Evolutionary conservation across 1,140 invertebrate species (phyloP), one percentile per base, ranked within the genome.

Genomic region (Trichonephila clavipes): DNA sequence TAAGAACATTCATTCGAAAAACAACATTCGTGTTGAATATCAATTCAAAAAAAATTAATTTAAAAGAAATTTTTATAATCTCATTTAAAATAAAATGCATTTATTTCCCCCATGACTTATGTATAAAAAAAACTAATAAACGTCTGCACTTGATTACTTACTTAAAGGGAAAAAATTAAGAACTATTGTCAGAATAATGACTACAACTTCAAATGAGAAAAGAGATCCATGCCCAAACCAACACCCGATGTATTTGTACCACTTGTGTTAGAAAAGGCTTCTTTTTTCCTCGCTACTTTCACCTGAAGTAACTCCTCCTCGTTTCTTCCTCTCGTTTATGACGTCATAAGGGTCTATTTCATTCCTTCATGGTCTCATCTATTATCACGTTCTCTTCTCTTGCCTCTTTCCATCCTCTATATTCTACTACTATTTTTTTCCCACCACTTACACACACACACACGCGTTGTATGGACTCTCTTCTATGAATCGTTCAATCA

Each of bases 301-400:
- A 90, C 77, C 89, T 90, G 77, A 28, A 77, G 89, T 82, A 82
- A 90, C 89, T 90, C 89, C 89, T 59, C 89, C 88, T 90, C 66
- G 51, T 90, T 90, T 81, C 88, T 81, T 77, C 89, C 89, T 24
- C 72, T 90, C 59, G 24, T 82, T 81, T 90, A 90, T 90, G 69
- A 90, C 72, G 89, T 90, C 89, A 90, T 82, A 82, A 82, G 89
- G 89, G 89, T 90, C 89, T 90, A 90, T 90, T 90, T 90, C 89
- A 90, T 90, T 90, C 72, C 89, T 90, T 62, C 72, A 82, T 82
- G 72, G 89, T 90, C 89, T 62, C 89, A 90, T 90, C 89, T 90
- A 77, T 90, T 90, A 82, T 90, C 89, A 59, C 72, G 34, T 82
- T 62, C 28, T 81, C 58, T 59, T 62, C 34, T 40, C 34, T 90